Evolutionary conservation across 1,140 invertebrate species (phyloP).

Genomic region (Lepidurus couesii): DNA sequence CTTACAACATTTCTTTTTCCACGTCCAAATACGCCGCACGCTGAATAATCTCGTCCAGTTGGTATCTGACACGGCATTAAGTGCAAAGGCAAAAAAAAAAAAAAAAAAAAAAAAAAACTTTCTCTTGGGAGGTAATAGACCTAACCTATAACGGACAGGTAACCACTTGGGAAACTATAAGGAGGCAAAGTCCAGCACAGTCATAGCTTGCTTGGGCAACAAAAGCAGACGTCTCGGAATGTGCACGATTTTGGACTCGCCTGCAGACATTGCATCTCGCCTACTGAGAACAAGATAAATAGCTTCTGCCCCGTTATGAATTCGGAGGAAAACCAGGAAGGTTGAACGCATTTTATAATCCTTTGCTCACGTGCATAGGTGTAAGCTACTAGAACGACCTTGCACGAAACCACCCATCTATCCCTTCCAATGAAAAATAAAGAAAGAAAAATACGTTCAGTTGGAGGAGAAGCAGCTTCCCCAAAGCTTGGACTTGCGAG

Average conservation of each 20-base stretch:
- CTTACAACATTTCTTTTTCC: not conserved
- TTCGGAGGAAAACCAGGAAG: slow-evolving; percentile 11
- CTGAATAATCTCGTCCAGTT: not conserved
- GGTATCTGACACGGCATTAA: not conserved
- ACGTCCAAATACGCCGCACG: not conserved
- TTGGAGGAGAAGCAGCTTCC: not conserved
- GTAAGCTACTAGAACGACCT: slow-evolving; percentile 21
- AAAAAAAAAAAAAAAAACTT: not conserved
- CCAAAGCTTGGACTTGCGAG: not conserved
- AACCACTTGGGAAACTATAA: not conserved
- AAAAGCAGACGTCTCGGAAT: slow-evolving; percentile 10
- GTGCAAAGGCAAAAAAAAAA: not conserved
- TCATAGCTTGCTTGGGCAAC: not conserved
- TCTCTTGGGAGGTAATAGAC: not conserved
- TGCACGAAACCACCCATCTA: not conserved
- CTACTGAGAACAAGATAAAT: slow-evolving; percentile 11
- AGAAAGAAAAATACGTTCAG: not conserved
- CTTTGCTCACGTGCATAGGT: slow-evolving; percentile 13
- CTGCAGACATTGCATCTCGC: slow-evolving; percentile 14
- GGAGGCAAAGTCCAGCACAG: slow-evolving; percentile 8
- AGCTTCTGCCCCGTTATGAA: slow-evolving; percentile 18
- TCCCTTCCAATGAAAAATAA: not conserved
- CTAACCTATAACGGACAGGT: slow-evolving; percentile 1
- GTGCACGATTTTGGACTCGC: slow-evolving; percentile 20
- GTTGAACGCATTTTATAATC: slow-evolving; percentile 5